These are phyloP conservation scores for Litocranius walleri DNA, from an alignment of 2,113 vertebrate genomes.

Conservation along the genomic window DNA sequence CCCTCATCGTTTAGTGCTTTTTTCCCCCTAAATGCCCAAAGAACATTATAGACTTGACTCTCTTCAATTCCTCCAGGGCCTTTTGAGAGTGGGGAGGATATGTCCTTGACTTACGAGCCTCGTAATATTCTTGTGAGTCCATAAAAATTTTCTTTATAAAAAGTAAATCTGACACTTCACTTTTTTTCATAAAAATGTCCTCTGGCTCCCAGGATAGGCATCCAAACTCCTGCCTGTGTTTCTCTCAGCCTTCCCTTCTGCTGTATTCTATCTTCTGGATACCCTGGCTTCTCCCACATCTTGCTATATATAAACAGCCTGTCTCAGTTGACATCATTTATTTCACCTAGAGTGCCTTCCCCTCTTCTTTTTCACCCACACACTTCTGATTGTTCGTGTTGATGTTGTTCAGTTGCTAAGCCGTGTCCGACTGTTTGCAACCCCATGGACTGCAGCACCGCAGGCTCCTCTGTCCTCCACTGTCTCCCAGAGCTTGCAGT, in stretches of 20 bases:
- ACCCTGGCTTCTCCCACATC: not conserved
- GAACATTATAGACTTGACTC: not conserved
- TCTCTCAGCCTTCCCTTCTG: not conserved
- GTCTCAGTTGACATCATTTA: not conserved
- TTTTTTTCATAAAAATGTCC: not conserved
- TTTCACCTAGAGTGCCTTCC: not conserved
- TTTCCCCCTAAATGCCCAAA: not conserved
- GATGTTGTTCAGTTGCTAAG: not conserved
- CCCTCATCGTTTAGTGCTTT: not conserved
- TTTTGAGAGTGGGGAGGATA: not conserved
- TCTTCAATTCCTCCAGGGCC: not conserved
- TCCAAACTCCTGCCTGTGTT: not conserved
- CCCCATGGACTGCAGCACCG: fast-evolving
- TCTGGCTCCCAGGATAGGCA: not conserved
- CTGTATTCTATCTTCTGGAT: fast-evolving
- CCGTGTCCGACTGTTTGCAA: fast-evolving
- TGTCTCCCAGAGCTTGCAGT: not conserved
- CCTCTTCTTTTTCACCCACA: not conserved
- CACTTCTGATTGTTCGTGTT: not conserved
- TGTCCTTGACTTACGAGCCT: not conserved
- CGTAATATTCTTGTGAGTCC: not conserved
- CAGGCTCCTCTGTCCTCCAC: not conserved
- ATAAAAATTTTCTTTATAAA: not conserved
- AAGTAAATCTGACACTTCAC: not conserved
- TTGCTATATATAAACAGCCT: not conserved